Base-by-base conservation (phyloP, 2,797 vertebrate genomes). In the Characodon lateralis region DNA sequence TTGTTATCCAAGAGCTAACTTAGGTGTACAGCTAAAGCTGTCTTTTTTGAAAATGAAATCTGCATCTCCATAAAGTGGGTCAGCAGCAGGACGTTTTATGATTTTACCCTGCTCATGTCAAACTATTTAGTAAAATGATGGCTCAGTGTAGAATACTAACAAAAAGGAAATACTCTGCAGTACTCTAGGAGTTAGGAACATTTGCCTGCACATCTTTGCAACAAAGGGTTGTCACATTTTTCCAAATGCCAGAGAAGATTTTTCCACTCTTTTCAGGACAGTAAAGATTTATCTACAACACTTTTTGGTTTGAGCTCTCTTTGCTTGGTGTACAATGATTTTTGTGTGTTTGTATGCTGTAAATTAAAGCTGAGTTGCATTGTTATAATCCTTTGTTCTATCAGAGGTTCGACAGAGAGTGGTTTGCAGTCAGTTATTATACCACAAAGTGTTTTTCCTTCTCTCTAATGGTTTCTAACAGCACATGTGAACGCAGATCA, bases 341-440 rank as follows among this genome's bases (percentile, higher is more conserved):
- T 65, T 3, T 39, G 31, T 35, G 16, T 39, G 28, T 35, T 28
- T 14, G 14, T 28, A 6, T 8, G 2, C 6, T 35, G 63, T 14
- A 63, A 63, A 63, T 63, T 66, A 66, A 35, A 10, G 20, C 63
- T 9, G 31, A 41, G 6, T 66, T 41, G 31, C 5, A 18, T 20
- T 35, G 31, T 1, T 66, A n/a, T 7, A 66, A 39, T 66, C 35
- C 35, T 66, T 66, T 41, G 87, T 81, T 85, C 72, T 56, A 59
- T 51, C 75, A 24, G 70, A 66, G 72, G 75, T 65, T 48, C 48
- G 71, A 80, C 48, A 48, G 51, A 78, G 65, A 75, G 66, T 31
- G n/a, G 69, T 81, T 81, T 48, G 22, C 63, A 73, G 71, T 73
- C 74, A 69, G 71, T 81, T 35, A 66, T 66, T 66, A 63, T 78